Conservation (phyloP, 1,140 invertebrate genomes). For the Metaphire vulgaris region DNA sequence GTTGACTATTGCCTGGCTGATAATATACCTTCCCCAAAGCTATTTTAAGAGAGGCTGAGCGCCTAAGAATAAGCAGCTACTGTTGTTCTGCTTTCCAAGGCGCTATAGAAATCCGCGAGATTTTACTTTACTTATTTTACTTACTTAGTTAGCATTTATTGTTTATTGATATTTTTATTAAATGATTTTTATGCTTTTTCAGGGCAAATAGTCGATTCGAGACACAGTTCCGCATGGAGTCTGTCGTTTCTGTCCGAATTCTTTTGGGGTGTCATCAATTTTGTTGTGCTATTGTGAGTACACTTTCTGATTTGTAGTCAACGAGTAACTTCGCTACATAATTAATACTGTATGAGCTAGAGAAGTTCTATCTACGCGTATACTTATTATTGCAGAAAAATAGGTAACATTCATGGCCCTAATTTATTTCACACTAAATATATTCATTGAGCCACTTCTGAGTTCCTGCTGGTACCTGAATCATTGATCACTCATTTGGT, state of each 20-base stretch:
- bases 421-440: not conserved
- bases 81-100: too few species aligned
- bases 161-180: not conserved
- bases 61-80: too few species aligned
- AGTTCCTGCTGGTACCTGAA: not conserved
- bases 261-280: constrained; percentile 45
- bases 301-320: not conserved
- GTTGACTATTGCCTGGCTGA: too few species aligned
- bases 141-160: too few species aligned
- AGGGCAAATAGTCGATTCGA: constrained; percentile 39
- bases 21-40: too few species aligned
- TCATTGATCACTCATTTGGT: too few species aligned
- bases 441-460: not conserved
- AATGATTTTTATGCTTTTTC: constrained; percentile 11
- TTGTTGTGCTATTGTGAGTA: constrained; percentile 45
- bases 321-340: not conserved
- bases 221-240: constrained; percentile 37
- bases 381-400: not conserved
- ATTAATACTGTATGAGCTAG: not conserved
- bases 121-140: too few species aligned
- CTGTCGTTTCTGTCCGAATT: constrained; percentile 38
- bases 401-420: not conserved
- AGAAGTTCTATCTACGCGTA: not conserved
- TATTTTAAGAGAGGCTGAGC: too few species aligned
- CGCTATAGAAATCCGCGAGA: too few species aligned